These are phyloP conservation scores for Petrocephalus microphthalmus DNA, from an alignment of 2,113 vertebrate genomes.

Conservation along the genomic window DNA sequence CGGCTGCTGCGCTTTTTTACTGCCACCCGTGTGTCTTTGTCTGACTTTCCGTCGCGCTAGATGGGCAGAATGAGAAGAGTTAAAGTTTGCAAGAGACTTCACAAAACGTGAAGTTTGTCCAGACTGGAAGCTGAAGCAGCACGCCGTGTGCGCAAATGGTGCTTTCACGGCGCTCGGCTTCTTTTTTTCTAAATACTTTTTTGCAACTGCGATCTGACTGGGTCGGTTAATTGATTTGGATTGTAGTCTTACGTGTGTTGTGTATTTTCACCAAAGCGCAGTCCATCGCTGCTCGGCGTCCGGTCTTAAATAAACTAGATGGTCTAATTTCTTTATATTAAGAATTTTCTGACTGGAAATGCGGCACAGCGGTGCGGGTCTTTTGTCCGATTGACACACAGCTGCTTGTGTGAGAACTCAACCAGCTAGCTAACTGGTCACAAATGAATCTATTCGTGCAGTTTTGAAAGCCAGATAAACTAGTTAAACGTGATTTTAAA, in stretches of 20 bases:
- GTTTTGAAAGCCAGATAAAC: neutral
- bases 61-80: neutral
- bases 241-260: neutral
- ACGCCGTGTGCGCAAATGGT: neutral
- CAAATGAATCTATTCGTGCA: neutral
- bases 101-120: neutral
- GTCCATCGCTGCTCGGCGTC: neutral
- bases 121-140: neutral
- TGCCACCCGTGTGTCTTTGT: neutral
- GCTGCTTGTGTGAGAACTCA: neutral
- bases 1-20: neutral
- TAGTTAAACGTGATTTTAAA: neutral
- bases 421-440: neutral
- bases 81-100: neutral
- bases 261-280: neutral
- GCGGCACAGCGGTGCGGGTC: neutral
- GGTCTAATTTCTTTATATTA: neutral
- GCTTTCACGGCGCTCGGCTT: neutral
- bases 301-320: neutral
- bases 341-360: neutral
- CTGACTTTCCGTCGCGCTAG: slow-evolving; percentile 4
- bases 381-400: neutral
- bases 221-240: neutral
- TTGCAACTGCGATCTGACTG: neutral
- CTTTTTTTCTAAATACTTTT: neutral